These are phyloP conservation scores for Anguilla japonica DNA, from an alignment of 2,113 vertebrate species.

Conservation along the genomic window DNA sequence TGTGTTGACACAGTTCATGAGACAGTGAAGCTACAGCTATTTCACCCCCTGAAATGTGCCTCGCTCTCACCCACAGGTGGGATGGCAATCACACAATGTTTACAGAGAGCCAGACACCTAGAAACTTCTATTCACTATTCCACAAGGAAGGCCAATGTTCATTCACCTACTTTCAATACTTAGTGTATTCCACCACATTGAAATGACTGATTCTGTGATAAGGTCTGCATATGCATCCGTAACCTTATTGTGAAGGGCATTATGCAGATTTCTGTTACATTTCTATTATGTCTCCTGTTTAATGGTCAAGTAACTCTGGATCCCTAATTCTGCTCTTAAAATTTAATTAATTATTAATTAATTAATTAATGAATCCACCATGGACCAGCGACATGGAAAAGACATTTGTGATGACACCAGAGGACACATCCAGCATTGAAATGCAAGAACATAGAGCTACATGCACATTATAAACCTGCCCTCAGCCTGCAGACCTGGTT, in stretches of 20 bases:
- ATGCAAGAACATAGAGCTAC: background rate
- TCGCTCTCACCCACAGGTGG: background rate
- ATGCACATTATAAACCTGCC: background rate
- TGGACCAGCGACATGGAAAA: background rate
- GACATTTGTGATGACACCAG: background rate
- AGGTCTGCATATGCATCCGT: background rate
- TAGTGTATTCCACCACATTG: background rate
- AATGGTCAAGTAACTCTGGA: background rate
- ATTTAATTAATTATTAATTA: background rate
- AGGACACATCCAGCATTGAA: background rate
- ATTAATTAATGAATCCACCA: too few species aligned
- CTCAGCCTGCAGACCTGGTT: background rate
- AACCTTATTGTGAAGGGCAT: background rate
- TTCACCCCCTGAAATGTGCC: too few species aligned
- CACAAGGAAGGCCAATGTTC: background rate
- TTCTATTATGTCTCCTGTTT: too few species aligned
- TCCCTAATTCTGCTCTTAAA: background rate
- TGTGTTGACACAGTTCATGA: background rate
- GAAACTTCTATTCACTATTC: background rate
- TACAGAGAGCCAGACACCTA: background rate
- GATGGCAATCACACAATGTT: background rate
- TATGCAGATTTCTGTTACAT: too few species aligned
- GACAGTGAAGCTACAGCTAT: background rate
- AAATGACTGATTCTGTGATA: background rate
- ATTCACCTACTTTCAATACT: background rate